Base-by-base conservation (phyloP, 2,113 vertebrate genomes). In the Paraplagusia blochii region DNA sequence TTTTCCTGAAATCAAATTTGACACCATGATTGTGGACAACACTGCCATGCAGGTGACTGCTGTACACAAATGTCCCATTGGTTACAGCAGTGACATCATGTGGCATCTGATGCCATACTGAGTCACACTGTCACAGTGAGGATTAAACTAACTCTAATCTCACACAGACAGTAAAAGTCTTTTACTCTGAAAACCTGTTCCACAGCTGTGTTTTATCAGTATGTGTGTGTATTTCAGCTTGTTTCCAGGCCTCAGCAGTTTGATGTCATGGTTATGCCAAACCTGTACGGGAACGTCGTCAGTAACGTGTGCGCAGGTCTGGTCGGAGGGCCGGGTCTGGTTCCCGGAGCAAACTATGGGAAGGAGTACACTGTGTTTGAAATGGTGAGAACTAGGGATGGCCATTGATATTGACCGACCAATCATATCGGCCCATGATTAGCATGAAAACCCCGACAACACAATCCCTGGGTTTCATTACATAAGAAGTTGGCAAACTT, bases 191-290 rank as follows among this genome's bases (percentile, higher is more conserved):
- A 18, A 33, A 13, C 33, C n/a, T 13, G 17, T 22, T 40, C 12
- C 17, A 11, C 38, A 10, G 7, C 34, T 13, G 5, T 11, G 17
- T 34, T 10, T 39, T 17, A 13, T 52, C 1, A 58, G 16, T 64
- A 11, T 54, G 2, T 66, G 14, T 61, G 42, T 53, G 46, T 48
- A 40, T 48, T 39, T 39, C 69, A 93, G 92, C 78, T 94, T 50
- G 92, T 93, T 42, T 92, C 92, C 22, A 87, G 83, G 35, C 93
- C 93, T 1, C 91, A 94, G 78, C 92, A 93, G 74, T 94, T 94
- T 1, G 92, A 94, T 9, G 90, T 94, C 46, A 94, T 94, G 92
- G 89, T 94, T 80, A 93, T 93, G 93, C 92, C 92, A 13, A 94
- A 94, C 50, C 91, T 94, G n/a, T 94, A 93, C 0, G 92, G 92